Base-by-base conservation (phyloP, 2,113 vertebrate genomes). In the Triplophysa dalaica region DNA sequence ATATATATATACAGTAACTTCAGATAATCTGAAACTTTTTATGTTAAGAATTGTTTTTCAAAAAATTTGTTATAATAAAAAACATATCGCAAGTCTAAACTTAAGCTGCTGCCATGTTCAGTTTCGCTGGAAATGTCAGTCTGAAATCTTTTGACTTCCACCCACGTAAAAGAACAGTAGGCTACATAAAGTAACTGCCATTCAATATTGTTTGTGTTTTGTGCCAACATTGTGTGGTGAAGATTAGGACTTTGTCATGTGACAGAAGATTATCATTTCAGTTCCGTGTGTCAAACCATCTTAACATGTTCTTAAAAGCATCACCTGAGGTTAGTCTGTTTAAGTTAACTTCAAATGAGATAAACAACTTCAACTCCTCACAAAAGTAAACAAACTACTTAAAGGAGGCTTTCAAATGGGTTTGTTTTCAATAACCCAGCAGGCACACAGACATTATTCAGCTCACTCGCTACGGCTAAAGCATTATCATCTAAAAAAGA, bases 351-450 rank as follows among this genome's bases (percentile, higher is more conserved):
- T 60, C 56, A 22, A 73, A 41, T 17, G 14, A 22, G 13, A 73
- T 58, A 70, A 48, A 78, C 58, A 62, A 48, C 61, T 79, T 29
- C 65, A 70, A 61, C 33, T 43, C 29, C 29, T 70, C 60, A 14
- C 66, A 75, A 75, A 78, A 79, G 41, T 68, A 75, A 75, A 79
- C 29, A 70, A 65, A 82, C 62, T 56, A 26, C 48, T 70, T 69
- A 67, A 61, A 66, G n/a, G 16, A 41, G 29, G 21, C 11, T 69
- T 70, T 54, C 62, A 58, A 75, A 48, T 16, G 8, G 3, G 12
- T 75, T 61, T 62, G 56, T 62, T 26, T 26, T 58, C 26, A 12
- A 69, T 63, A 38, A 82, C 60, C 19, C 29, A 5, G 16, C 52
- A 45, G 62, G 56, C 65, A 60, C 24, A 52, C 14, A 29, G 62